Conservation (phyloP, 2,113 vertebrate genomes). For the Nyctereutes procyonoides region DNA sequence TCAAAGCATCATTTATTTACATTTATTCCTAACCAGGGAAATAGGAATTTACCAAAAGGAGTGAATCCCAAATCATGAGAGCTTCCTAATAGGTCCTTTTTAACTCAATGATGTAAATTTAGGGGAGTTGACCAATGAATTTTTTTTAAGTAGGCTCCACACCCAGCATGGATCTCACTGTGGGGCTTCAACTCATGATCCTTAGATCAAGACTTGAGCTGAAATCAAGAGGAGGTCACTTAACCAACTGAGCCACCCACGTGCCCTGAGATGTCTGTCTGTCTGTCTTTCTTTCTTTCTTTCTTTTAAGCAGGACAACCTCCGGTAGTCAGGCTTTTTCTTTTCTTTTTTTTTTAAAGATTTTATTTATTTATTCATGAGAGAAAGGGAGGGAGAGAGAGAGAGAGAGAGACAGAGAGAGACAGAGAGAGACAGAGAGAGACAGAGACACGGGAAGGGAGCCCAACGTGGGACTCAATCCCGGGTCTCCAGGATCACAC, state of each 20-base stretch:
- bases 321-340: too few relatives aligned
- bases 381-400: too few relatives aligned
- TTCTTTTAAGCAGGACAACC: too few relatives aligned
- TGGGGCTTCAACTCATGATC: not conserved
- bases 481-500: too few relatives aligned
- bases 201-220: not conserved
- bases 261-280: not conserved
- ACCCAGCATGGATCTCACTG: not conserved
- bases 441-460: too few relatives aligned
- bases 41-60: not conserved
- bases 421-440: too few relatives aligned
- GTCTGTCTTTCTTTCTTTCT: not conserved
- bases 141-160: not conserved
- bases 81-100: not conserved
- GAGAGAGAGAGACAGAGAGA: too few relatives aligned
- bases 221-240: not conserved
- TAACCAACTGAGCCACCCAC: not conserved
- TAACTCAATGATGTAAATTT: not conserved
- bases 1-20: not conserved
- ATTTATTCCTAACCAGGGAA: not conserved
- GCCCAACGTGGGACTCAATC: too few relatives aligned
- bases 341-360: too few relatives aligned
- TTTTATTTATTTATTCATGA: too few relatives aligned
- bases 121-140: not conserved
- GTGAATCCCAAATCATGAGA: not conserved